Conservation (phyloP, 2,797 vertebrate species). For the Danio aesculapii region DNA sequence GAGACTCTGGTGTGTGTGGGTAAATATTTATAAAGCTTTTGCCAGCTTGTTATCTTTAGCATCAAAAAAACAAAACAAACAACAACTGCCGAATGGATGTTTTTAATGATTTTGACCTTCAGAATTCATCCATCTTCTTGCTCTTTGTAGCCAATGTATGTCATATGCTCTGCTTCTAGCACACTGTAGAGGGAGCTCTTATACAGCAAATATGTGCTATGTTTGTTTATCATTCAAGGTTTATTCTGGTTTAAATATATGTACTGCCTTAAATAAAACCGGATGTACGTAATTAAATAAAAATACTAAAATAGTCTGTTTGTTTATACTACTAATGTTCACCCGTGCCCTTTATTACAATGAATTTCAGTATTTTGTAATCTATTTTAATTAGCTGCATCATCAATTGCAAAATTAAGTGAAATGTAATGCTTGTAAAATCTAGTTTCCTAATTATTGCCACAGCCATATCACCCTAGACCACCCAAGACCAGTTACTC, state of each 20-base stretch:
- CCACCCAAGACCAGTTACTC: no score
- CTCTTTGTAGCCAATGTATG: not conserved
- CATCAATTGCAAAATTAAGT: no score
- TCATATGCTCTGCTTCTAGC: not conserved
- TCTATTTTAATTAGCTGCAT: not conserved
- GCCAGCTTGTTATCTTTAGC: not conserved
- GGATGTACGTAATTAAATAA: not conserved
- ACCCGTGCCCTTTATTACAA: not conserved
- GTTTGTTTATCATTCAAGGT: not conserved
- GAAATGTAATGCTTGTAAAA: no score
- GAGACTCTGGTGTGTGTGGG: not conserved
- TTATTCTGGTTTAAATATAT: not conserved
- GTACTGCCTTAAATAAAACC: no score
- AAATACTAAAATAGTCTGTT: not conserved
- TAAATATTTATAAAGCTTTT: not conserved
- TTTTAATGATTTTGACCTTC: not conserved
- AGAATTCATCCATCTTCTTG: not conserved
- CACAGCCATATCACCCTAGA: no score
- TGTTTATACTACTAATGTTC: not conserved
- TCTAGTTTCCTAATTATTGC: no score
- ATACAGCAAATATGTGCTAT: not conserved
- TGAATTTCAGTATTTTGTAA: not conserved
- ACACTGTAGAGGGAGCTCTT: slow-evolving; percentile 1
- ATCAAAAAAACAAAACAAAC: not conserved
- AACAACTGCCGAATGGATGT: not conserved